Base-by-base conservation (phyloP, 2,888 invertebrate species). In the Orgyia antiqua region DNA sequence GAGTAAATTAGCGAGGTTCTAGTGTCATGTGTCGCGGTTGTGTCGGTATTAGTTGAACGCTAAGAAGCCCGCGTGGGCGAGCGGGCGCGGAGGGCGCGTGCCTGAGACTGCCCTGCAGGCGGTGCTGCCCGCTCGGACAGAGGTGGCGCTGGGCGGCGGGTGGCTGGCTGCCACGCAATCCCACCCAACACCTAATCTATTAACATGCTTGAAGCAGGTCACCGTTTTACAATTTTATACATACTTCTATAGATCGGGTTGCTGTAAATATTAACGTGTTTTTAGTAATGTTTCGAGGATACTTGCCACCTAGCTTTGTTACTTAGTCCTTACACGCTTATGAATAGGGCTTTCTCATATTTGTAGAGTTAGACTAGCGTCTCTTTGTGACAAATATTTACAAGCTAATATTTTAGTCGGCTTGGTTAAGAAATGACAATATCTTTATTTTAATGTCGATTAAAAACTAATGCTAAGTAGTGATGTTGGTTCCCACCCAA, bases 21-120 rank as follows among this genome's bases (percentile, higher is more conserved):
- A 58, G 55, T 48, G 45, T 39, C 37, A 39, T 42, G 49, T 37
- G 42, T 46, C 39, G 47, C 42, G 39, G 21, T 24, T 23, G 40
- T 27, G 45, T 36, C 29, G 28, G 47, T 28, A 45, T 36, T 51
- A 44, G 42, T 47, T 47, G 42, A 36, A 42, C 43, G 26, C 28
- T 36, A 44, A 37, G 53, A 51, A 48, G 45, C 48, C 60, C 65
- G 64, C 58, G 46, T 33, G 46, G 65, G 73, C 80, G 83, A 68
- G 82, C 74, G 69, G 71, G 76, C 82, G 77, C 80, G 71, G 66
- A 73, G 77, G 75, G 76, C 80, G 84, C 83, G 71, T 52, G 68
- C 73, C 79, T 66, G 69, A 72, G 77, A 84, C 84, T 83, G 83
- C 62, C 65, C 45, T 32, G 32, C 42, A 45, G 51, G 45, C 54